A percentile compares a stretch with the other conserved stretches of the same genome.
phyloP scores from a whole-genome alignment of 2,888 invertebrate genomes.

The Dinocampus coccinellae region DNA sequence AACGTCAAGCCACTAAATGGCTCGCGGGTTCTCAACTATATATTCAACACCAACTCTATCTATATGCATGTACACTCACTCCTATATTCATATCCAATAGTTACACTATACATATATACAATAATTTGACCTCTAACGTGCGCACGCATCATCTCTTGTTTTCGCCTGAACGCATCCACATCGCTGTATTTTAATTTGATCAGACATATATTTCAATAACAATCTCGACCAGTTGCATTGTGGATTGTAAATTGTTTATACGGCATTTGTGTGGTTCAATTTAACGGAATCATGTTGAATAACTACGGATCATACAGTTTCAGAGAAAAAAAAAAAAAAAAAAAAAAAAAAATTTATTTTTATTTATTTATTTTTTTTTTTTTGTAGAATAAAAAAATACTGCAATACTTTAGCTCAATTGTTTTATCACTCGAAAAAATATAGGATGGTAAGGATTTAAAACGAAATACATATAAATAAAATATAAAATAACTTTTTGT shows the following conservation, averaged over 20 bases:
- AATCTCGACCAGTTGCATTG: slow-evolving; percentile 16
- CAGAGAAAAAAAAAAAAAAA: background rate
- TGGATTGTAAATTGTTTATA: background rate
- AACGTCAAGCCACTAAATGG: background rate
- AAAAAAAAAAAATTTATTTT: background rate
- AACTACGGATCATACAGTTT: background rate
- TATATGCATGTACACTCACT: background rate
- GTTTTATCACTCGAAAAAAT: background rate
- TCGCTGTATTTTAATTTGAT: slow-evolving; percentile 21
- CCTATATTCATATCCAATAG: slow-evolving; percentile 1
- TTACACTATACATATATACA: background rate
- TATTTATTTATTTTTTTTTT: background rate
- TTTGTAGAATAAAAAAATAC: background rate
- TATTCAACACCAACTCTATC: slow-evolving; percentile 12
- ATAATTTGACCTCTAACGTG: background rate
- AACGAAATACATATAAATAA: background rate
- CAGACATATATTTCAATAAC: background rate
- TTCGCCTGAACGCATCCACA: background rate
- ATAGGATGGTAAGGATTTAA: too few species aligned
- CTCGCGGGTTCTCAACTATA: slow-evolving; percentile 14
- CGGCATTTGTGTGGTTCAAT: background rate
- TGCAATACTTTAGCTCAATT: background rate
- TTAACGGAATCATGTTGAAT: background rate
- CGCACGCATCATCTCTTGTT: background rate
- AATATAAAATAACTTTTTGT: background rate